Percentiles rank a stretch among this genome's conserved stretches.
phyloP scores from a whole-genome alignment of 2,888 invertebrate genomes.

The Andrena haemorrhoa region DNA sequence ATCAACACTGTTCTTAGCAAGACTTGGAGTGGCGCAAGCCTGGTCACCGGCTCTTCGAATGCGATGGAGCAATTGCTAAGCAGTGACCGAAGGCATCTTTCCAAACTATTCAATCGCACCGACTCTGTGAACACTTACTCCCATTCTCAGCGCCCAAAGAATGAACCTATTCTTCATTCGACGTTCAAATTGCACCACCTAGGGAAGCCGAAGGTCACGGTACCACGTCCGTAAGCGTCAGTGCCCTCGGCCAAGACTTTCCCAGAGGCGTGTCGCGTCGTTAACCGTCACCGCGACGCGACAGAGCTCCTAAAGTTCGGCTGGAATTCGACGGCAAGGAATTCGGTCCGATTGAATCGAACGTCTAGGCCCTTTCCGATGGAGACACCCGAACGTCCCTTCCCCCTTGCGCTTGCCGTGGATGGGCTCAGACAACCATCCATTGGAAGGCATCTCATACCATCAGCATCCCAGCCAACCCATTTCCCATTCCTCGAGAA shows the following conservation, averaged over 20 bases:
- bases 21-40: no score
- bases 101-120: no score
- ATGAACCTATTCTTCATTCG: neutral
- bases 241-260: constrained; percentile 6
- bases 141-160: no score
- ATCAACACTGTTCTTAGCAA: no score
- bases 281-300: constrained; percentile 46
- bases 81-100: no score
- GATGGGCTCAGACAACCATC: constrained; percentile 75
- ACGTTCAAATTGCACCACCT: neutral
- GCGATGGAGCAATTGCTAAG: no score
- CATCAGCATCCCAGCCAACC: constrained; percentile 71
- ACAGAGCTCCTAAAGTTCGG: constrained; percentile 32
- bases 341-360: constrained; percentile 69
- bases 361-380: constrained; percentile 66
- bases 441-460: constrained; percentile 71
- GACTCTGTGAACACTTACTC: no score
- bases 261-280: constrained; percentile 17
- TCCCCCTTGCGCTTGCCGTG: constrained; percentile 23
- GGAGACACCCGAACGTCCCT: constrained; percentile 67
- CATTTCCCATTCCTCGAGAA: constrained; percentile 74
- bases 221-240: constrained; percentile 3
- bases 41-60: no score
- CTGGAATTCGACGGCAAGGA: constrained; percentile 65
- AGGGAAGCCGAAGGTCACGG: neutral